Evolutionary conservation across 2,113 vertebrate species (phyloP).

Genomic region (Cathartes aura): DNA sequence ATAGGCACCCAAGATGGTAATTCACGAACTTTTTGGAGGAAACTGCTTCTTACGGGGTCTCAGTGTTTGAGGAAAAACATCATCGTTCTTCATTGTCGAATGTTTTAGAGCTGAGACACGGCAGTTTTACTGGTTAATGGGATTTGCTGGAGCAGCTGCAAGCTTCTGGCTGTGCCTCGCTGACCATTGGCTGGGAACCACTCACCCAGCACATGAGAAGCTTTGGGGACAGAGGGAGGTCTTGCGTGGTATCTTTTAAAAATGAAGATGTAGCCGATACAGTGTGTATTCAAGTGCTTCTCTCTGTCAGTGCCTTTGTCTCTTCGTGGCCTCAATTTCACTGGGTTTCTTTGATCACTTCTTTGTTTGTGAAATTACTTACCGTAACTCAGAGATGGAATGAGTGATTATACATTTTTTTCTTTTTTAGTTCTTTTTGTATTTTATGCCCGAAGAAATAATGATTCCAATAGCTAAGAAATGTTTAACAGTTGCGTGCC

Average conservation of each 20-base stretch:
- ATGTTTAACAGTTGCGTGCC: neutral
- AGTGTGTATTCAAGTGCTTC: neutral
- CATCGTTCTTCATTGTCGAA: accelerated
- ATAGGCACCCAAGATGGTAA: neutral
- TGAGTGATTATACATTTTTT: neutral
- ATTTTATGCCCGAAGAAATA: neutral
- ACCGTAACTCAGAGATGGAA: neutral
- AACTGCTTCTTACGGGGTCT: neutral
- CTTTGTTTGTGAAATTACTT: neutral
- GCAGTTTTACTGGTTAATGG: neutral
- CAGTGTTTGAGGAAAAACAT: neutral
- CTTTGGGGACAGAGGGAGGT: neutral
- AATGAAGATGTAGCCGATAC: neutral
- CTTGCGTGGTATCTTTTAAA: neutral
- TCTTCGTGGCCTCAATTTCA: neutral
- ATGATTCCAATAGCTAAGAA: neutral
- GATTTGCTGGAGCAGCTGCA: neutral
- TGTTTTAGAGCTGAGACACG: neutral
- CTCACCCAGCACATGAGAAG: neutral
- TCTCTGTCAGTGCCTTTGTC: neutral
- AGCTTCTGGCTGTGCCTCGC: neutral
- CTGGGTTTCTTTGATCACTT: neutral
- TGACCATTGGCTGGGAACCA: accelerated
- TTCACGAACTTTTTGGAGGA: neutral
- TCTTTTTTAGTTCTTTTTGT: neutral